Evolutionary conservation across 2,113 vertebrate genomes (phyloP).

Genomic region (Python bivittatus): DNA sequence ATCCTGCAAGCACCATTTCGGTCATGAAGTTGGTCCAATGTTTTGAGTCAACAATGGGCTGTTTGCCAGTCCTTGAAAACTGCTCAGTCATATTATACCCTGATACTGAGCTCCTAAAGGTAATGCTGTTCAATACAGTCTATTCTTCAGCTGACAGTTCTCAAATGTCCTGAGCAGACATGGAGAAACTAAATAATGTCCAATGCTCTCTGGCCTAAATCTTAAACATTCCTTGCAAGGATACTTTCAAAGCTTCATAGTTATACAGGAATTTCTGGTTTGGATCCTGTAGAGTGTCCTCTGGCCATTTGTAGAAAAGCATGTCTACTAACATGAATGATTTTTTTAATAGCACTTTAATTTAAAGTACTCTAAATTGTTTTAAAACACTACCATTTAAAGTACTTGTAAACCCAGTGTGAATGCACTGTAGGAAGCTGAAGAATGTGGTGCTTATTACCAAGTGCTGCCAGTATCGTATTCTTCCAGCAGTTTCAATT

Average conservation of each 20-base stretch:
- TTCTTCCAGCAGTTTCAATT: constrained; percentile 7
- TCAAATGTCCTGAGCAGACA: not conserved
- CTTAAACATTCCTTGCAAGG: not conserved
- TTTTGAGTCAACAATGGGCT: not conserved
- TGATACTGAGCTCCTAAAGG: not conserved
- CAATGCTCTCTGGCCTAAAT: not conserved
- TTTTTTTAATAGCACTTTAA: constrained; percentile 5
- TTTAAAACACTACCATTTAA: constrained; percentile 34
- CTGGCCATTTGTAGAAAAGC: constrained; percentile 5
- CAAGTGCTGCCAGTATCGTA: not conserved
- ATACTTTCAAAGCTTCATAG: not conserved
- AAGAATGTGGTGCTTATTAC: not conserved
- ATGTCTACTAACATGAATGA: not conserved
- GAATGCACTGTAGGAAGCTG: constrained; percentile 13
- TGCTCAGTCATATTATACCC: not conserved
- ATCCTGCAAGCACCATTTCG: not conserved
- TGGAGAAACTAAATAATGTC: not conserved
- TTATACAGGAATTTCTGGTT: not conserved
- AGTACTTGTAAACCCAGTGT: constrained; percentile 27
- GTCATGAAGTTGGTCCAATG: not conserved
- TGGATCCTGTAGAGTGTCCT: not conserved
- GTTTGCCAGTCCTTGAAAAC: not conserved
- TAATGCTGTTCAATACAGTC: not conserved
- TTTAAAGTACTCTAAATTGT: constrained; percentile 18
- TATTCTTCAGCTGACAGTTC: not conserved